Conservation (phyloP, 2,113 vertebrate genomes). For the Stigmatopora argus region DNA sequence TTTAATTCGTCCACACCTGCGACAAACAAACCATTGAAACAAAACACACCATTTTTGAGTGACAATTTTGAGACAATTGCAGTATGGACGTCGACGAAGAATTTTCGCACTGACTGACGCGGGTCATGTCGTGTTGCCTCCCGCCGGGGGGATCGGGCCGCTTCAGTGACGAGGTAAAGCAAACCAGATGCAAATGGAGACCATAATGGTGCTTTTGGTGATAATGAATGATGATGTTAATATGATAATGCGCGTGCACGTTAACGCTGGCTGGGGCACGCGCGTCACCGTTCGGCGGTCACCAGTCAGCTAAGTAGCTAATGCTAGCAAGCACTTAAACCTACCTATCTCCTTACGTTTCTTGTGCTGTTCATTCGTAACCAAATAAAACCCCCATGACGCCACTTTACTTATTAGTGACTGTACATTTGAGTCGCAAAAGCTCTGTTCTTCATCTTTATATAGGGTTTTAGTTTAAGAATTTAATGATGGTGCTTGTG, state of each 20-base stretch:
- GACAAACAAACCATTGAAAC: neutral
- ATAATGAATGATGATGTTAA: too few species aligned
- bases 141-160: neutral
- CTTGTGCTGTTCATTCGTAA: neutral
- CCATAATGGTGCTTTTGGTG: neutral
- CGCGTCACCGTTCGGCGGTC: neutral
- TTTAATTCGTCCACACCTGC: neutral
- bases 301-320: neutral
- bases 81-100: neutral
- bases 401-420: neutral
- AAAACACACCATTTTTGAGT: neutral
- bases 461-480: too few species aligned
- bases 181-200: neutral
- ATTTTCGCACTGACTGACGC: neutral
- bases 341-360: neutral
- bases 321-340: neutral
- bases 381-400: neutral
- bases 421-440: neutral
- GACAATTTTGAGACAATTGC: neutral
- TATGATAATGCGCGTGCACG: neutral
- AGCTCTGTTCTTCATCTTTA: too few species aligned
- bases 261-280: neutral
- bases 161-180: constrained; percentile 1
- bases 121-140: neutral
- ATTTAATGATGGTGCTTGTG: too few species aligned